Evolutionary conservation across 2,888 invertebrate species (phyloP).

Genomic region (Atherix ibis): DNA sequence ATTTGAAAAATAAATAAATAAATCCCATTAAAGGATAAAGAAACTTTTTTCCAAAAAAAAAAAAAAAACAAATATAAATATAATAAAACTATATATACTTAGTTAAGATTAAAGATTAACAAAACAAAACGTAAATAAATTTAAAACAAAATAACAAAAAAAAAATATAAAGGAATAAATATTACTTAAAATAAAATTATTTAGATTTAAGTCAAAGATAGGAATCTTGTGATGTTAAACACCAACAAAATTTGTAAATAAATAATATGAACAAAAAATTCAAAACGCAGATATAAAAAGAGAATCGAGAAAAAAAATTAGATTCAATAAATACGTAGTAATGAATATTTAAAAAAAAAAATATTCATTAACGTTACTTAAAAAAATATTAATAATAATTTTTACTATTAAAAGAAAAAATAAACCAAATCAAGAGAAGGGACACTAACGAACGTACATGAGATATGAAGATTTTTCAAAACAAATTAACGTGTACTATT

Average conservation of each 20-base stretch:
- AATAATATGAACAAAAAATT: neutral
- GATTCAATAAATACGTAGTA: too few species aligned
- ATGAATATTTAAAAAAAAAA: too few species aligned
- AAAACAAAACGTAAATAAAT: neutral
- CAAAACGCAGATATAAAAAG: too few species aligned
- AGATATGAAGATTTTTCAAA: too few species aligned
- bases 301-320: neutral
- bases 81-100: neutral
- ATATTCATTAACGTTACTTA: too few species aligned
- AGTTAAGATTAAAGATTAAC: neutral
- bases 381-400: too few species aligned
- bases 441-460: too few species aligned
- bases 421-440: too few species aligned
- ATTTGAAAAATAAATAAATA: too few species aligned
- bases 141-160: conserved; percentile 1
- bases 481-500: too few species aligned
- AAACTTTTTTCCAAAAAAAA: too few species aligned
- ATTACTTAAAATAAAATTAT: conserved; percentile 1
- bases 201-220: conserved; percentile 2
- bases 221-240: conserved; percentile 10
- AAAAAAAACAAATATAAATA: neutral
- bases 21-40: conserved; percentile 4
- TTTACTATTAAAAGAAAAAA: too few species aligned
- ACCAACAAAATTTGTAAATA: conserved; percentile 11
- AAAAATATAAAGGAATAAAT: neutral